phyloP scores from a whole-genome alignment of 2,113 vertebrate genomes.

The Bubalus kerabau region DNA sequence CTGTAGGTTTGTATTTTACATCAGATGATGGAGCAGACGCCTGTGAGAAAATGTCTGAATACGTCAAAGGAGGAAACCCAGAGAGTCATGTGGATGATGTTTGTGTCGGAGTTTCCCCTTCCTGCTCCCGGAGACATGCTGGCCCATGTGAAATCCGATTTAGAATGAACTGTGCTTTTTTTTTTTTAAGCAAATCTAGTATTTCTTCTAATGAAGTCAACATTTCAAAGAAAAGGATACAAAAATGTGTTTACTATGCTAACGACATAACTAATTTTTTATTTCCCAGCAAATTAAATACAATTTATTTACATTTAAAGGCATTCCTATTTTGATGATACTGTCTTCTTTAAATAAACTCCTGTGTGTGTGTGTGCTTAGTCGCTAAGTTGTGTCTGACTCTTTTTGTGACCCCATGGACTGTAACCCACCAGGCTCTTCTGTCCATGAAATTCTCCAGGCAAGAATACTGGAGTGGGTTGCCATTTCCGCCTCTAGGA shows the following conservation, averaged over 20 bases:
- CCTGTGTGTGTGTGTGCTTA: not conserved
- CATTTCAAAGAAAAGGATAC: not conserved
- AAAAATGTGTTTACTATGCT: not conserved
- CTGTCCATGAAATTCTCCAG: not conserved
- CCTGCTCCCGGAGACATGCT: not conserved
- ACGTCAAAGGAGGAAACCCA: not conserved
- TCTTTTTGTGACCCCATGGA: not conserved
- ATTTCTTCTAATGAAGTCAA: not conserved
- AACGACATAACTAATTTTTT: not conserved
- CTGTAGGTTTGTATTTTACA: not conserved
- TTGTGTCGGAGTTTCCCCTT: not conserved
- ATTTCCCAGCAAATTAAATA: not conserved
- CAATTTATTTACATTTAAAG: not conserved
- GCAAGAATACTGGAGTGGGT: not conserved
- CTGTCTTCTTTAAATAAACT: not conserved
- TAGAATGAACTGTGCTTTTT: not conserved
- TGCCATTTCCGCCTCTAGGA: not conserved
- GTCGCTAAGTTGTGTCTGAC: not conserved
- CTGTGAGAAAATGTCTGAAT: not conserved
- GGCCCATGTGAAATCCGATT: not conserved
- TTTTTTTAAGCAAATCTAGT: not conserved
- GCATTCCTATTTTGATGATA: not conserved
- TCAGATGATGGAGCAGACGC: not conserved
- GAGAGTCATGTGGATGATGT: not conserved
- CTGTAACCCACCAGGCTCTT: not conserved